These are phyloP conservation scores for Standfussiana lucernea DNA, from an alignment of 2,888 invertebrate species.

Conservation along the genomic window DNA sequence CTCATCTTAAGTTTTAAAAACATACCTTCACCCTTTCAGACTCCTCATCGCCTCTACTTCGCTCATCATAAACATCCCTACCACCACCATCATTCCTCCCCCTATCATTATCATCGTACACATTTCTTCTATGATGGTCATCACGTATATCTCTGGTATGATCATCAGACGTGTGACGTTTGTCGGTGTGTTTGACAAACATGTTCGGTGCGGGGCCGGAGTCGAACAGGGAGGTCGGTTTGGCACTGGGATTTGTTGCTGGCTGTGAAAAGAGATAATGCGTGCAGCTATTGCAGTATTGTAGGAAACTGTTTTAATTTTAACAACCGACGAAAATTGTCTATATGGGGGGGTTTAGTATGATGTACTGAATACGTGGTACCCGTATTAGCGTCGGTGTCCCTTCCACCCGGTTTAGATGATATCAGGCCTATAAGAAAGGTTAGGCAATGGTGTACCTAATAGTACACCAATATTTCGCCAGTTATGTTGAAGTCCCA, in stretches of 20 bases:
- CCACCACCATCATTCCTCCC: not conserved
- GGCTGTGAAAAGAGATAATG: conserved; percentile 49
- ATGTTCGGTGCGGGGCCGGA: conserved; percentile 74
- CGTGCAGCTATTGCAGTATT: no score
- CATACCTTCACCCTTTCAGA: conserved; percentile 26
- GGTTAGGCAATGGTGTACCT: not conserved
- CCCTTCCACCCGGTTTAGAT: no score
- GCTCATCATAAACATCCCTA: not conserved
- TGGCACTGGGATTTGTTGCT: conserved; percentile 45
- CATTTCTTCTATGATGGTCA: not conserved
- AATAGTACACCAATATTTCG: not conserved
- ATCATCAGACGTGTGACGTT: conserved; percentile 4
- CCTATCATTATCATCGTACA: not conserved
- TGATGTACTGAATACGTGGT: no score
- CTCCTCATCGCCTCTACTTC: not conserved
- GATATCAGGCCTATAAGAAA: not conserved
- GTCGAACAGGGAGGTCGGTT: conserved; percentile 71
- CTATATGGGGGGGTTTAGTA: no score
- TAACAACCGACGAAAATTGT: no score
- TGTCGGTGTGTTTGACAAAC: conserved; percentile 58
- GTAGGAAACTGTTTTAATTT: no score
- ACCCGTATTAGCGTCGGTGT: no score
- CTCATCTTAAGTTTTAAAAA: not conserved
- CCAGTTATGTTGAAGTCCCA: not conserved
- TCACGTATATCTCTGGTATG: conserved; percentile 11